These are phyloP conservation scores for Eriocheir sinensis DNA, from an alignment of 1,140 invertebrate genomes.

Conservation along the genomic window DNA sequence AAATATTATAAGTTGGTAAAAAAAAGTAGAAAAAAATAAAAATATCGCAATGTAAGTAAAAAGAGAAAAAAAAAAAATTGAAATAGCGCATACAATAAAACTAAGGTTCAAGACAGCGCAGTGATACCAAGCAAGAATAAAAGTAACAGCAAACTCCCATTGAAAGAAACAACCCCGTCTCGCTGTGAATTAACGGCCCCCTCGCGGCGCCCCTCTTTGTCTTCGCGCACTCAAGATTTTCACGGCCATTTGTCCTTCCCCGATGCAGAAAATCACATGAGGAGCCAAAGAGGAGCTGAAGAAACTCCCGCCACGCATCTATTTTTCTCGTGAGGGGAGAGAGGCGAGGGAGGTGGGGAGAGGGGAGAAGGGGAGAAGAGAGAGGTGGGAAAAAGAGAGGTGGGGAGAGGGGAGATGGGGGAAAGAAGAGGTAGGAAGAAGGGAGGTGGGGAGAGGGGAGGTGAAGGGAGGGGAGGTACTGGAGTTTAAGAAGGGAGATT, in stretches of 20 bases:
- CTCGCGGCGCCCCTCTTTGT: conserved; percentile 48
- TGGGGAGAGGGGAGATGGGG: too few relatives aligned
- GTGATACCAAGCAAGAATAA: too few relatives aligned
- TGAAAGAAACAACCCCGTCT: conserved; percentile 1
- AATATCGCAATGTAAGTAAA: neutral
- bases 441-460: conserved; percentile 38
- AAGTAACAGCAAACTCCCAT: neutral
- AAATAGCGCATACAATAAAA: neutral
- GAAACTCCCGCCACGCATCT: conserved; percentile 64
- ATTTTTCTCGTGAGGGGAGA: conserved; percentile 10
- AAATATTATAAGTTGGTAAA: neutral
- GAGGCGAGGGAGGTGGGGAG: neutral
- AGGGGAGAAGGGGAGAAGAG: neutral
- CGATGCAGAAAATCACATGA: conserved; percentile 74
- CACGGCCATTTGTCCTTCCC: conserved; percentile 72
- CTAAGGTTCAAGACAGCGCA: too few relatives aligned
- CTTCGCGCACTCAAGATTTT: conserved; percentile 69
- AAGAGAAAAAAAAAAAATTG: neutral
- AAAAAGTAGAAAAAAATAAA: neutral
- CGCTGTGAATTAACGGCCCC: neutral
- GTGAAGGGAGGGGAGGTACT: neutral
- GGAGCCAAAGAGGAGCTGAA: conserved; percentile 40
- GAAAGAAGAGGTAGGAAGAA: neutral
- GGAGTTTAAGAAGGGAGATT: neutral
- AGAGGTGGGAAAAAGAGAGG: neutral